Conservation (phyloP, 1,140 invertebrate species). For the Atta texana region DNA sequence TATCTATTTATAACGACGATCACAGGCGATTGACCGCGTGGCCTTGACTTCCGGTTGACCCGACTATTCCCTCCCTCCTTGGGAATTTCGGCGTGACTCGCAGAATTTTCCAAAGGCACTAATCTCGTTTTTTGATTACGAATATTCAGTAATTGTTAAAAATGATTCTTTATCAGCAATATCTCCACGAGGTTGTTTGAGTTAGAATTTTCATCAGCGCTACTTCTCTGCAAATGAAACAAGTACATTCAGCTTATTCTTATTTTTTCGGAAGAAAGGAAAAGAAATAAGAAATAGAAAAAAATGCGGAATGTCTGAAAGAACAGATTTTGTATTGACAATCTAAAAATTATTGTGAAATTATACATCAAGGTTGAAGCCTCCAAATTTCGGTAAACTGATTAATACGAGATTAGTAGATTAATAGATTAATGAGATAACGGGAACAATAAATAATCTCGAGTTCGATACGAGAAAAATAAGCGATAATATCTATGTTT, state of each 20-base stretch:
- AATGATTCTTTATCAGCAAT: not conserved
- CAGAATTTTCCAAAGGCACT: constrained; percentile 48
- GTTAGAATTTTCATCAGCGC: not conserved
- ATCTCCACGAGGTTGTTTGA: not conserved
- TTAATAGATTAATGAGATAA: not conserved
- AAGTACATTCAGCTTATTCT: not conserved
- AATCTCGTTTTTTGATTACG: not conserved
- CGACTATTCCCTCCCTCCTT: constrained; percentile 59
- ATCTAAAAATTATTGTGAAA: not conserved
- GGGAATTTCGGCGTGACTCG: constrained; percentile 67
- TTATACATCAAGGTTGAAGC: not conserved
- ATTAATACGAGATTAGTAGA: not conserved
- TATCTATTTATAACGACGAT: constrained; percentile 81
- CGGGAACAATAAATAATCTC: not conserved
- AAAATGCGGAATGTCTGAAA: not conserved
- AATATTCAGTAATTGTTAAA: not conserved
- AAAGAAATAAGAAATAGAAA: not conserved
- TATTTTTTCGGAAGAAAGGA: not conserved
- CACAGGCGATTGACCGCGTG: constrained; percentile 82
- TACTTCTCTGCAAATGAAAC: not conserved
- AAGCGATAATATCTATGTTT: not conserved
- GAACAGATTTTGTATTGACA: not conserved
- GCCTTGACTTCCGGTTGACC: constrained; percentile 83
- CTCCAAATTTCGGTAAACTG: not conserved
- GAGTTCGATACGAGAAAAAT: not conserved